phyloP scores from a whole-genome alignment of 2,888 invertebrate genomes.

The Carabus problematicus region DNA sequence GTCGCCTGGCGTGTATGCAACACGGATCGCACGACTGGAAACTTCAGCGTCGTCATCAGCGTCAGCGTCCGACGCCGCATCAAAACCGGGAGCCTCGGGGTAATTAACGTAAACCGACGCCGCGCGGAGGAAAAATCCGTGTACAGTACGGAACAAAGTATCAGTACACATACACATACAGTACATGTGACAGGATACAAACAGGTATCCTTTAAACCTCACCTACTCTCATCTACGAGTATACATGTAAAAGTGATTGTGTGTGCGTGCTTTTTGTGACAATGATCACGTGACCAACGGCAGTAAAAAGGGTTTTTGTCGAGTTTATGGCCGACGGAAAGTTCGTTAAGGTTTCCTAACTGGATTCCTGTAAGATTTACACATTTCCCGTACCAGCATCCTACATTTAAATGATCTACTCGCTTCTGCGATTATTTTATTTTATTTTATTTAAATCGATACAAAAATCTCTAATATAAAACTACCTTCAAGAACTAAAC shows the following conservation, averaged over 20 bases:
- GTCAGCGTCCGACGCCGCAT: background rate
- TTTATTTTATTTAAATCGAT: background rate
- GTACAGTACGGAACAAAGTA: background rate
- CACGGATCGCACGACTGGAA: background rate
- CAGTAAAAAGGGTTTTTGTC: slow-evolving; percentile 12
- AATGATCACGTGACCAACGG: slow-evolving; percentile 15
- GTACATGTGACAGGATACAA: background rate
- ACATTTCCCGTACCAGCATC: background rate
- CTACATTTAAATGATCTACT: background rate
- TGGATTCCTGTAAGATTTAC: slow-evolving; percentile 21
- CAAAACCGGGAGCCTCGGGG: slow-evolving; percentile 2
- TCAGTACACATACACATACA: background rate
- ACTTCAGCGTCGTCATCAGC: background rate
- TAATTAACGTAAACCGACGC: slow-evolving; percentile 7
- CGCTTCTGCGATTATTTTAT: background rate
- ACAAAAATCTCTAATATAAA: background rate
- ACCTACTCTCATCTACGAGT: background rate
- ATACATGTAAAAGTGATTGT: too few relatives aligned
- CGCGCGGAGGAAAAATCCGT: slow-evolving; percentile 5
- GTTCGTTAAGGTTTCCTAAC: slow-evolving; percentile 10
- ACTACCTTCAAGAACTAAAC: background rate
- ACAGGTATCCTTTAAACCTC: slow-evolving; percentile 3
- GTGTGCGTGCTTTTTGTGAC: background rate
- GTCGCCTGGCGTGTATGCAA: slow-evolving; percentile 7
- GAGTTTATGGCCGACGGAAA: slow-evolving; percentile 15